Evolutionary conservation across 2,888 invertebrate genomes (phyloP).

Genomic region (Mactromeris polynyma): DNA sequence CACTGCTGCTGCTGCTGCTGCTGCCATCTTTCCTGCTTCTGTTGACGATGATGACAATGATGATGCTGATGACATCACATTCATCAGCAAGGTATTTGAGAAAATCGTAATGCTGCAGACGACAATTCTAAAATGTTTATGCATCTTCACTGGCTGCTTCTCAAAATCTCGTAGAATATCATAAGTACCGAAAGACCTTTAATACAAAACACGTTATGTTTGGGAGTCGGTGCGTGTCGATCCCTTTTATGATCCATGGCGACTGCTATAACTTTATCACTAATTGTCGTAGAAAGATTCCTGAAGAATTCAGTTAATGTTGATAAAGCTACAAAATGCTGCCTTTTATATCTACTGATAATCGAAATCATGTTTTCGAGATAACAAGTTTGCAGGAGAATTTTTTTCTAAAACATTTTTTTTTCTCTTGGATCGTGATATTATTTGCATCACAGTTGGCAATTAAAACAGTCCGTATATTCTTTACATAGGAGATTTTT

Average conservation of each 20-base stretch:
- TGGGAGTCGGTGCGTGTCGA: background rate
- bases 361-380: constrained; percentile 1
- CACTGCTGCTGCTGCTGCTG: too few relatives aligned
- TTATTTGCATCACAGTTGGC: background rate
- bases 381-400: background rate
- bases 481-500: background rate
- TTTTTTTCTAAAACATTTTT: background rate
- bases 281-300: background rate
- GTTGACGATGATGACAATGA: too few relatives aligned
- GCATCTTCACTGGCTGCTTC: background rate
- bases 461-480: background rate
- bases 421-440: constrained; percentile 1
- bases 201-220: background rate
- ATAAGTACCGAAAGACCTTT: background rate
- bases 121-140: too few relatives aligned
- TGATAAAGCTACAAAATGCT: constrained; percentile 2
- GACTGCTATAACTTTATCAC: constrained; percentile 1
- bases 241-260: background rate
- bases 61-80: too few relatives aligned
- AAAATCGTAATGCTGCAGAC: too few relatives aligned
- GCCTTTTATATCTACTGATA: constrained; percentile 14
- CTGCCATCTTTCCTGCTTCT: too few relatives aligned
- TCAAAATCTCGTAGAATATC: background rate
- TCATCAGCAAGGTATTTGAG: too few relatives aligned
- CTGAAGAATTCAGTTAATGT: constrained; percentile 11